phyloP scores from a whole-genome alignment of 2,113 vertebrate genomes.

The Nymphicus hollandicus region DNA sequence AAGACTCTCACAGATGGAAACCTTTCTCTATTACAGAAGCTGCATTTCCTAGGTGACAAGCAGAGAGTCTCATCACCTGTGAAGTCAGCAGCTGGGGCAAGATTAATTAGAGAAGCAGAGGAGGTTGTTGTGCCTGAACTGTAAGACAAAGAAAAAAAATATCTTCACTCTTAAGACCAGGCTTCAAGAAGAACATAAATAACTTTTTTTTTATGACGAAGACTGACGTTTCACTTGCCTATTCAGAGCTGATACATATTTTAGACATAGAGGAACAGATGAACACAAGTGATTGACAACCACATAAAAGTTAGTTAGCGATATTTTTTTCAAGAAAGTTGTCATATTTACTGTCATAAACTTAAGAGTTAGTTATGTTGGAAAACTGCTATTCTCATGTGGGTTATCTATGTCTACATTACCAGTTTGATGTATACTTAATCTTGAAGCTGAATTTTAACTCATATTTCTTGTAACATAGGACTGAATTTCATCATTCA shows the following conservation, averaged over 20 bases:
- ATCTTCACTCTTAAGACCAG: not conserved
- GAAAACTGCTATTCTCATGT: not conserved
- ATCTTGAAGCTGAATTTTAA: not conserved
- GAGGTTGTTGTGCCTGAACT: not conserved
- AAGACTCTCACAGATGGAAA: not conserved
- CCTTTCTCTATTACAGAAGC: not conserved
- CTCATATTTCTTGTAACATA: not conserved
- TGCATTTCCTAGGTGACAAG: constrained; percentile 32
- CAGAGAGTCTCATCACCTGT: constrained; percentile 15
- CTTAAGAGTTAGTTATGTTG: not conserved
- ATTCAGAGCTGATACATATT: not conserved
- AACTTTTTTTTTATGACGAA: not conserved
- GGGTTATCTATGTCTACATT: not conserved
- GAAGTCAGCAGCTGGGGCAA: constrained; percentile 6
- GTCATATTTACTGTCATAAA: not conserved
- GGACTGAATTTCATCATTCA: not conserved
- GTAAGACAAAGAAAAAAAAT: constrained; percentile 12
- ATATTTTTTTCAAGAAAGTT: not conserved
- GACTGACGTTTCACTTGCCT: not conserved
- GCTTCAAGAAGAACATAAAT: not conserved
- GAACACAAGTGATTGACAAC: not conserved
- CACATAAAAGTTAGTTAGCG: not conserved
- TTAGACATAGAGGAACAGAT: not conserved
- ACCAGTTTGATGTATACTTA: not conserved
- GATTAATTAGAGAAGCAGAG: constrained; percentile 27